phyloP scores from a whole-genome alignment of 1,140 invertebrate species.

The Steinernema feltiae region DNA sequence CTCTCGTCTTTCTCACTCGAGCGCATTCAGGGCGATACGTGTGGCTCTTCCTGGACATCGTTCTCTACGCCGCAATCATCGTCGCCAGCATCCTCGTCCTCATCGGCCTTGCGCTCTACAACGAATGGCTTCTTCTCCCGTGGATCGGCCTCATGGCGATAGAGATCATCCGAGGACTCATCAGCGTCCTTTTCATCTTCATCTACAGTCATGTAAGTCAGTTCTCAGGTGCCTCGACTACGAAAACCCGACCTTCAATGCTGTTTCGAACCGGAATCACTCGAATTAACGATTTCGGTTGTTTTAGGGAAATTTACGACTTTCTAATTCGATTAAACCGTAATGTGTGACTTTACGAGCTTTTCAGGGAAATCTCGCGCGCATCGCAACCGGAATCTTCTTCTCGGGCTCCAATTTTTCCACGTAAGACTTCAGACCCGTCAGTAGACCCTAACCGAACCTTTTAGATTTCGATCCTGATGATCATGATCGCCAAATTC shows the following conservation, averaged over 20 bases:
- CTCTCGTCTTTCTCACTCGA: not conserved
- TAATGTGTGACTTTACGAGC: slow-evolving; percentile 20
- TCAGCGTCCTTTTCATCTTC: slow-evolving; percentile 54
- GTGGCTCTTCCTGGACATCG: slow-evolving; percentile 41
- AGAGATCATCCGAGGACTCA: slow-evolving; percentile 53
- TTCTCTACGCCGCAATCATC: slow-evolving; percentile 46
- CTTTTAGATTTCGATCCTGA: slow-evolving; percentile 49
- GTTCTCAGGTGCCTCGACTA: too few species aligned
- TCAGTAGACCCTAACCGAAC: not conserved
- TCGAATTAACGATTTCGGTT: not conserved
- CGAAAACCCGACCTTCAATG: too few species aligned
- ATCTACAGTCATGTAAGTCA: slow-evolving; percentile 47
- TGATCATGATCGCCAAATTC: slow-evolving; percentile 56
- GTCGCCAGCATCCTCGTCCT: slow-evolving; percentile 49
- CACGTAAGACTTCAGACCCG: slow-evolving; percentile 40
- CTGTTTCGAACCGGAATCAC: too few species aligned
- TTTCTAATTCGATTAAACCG: slow-evolving; percentile 18
- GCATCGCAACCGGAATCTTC: slow-evolving; percentile 56
- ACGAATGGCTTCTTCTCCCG: slow-evolving; percentile 53
- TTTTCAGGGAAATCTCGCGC: slow-evolving; percentile 49
- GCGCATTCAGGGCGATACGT: slow-evolving; percentile 42
- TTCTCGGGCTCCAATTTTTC: slow-evolving; percentile 56
- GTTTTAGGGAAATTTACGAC: not conserved
- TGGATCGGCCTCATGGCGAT: slow-evolving; percentile 52
- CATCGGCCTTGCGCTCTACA: slow-evolving; percentile 42